Conservation (phyloP, 2,797 vertebrate genomes). For the Gastrophryne carolinensis region DNA sequence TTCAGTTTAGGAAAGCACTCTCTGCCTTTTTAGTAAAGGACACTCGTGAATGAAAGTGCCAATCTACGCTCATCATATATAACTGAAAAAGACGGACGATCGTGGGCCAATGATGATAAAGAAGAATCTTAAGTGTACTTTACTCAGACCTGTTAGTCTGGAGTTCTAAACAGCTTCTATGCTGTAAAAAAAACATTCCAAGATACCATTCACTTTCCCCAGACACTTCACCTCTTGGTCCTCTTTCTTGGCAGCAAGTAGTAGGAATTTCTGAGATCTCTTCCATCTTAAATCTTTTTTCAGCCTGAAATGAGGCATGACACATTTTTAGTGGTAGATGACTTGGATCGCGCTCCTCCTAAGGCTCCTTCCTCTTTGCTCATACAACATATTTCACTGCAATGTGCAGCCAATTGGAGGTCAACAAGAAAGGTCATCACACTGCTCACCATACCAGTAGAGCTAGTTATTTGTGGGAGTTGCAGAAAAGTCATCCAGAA, state of each 20-base stretch:
- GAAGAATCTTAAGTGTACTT: background rate
- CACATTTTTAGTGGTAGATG: conserved; percentile 62
- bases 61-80: too few species aligned
- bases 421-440: conserved; percentile 46
- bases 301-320: conserved; percentile 51
- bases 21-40: too few species aligned
- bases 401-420: conserved; percentile 63
- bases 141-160: background rate
- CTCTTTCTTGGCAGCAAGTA: conserved; percentile 27
- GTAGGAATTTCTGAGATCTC: conserved; percentile 43
- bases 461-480: conserved; percentile 60
- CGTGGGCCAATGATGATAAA: background rate
- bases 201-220: conserved; percentile 2
- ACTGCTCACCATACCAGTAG: conserved; percentile 54
- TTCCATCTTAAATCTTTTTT: conserved; percentile 42
- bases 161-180: conserved; percentile 9
- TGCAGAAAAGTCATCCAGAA: conserved; percentile 40
- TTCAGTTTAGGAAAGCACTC: too few species aligned
- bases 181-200: background rate
- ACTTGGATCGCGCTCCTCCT: conserved; percentile 64
- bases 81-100: too few species aligned
- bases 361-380: conserved; percentile 59
- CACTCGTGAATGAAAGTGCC: too few species aligned
- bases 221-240: conserved; percentile 20
- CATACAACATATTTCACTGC: conserved; percentile 62